Conservation (phyloP, 2,797 vertebrate genomes). For the Podargus strigoides region DNA sequence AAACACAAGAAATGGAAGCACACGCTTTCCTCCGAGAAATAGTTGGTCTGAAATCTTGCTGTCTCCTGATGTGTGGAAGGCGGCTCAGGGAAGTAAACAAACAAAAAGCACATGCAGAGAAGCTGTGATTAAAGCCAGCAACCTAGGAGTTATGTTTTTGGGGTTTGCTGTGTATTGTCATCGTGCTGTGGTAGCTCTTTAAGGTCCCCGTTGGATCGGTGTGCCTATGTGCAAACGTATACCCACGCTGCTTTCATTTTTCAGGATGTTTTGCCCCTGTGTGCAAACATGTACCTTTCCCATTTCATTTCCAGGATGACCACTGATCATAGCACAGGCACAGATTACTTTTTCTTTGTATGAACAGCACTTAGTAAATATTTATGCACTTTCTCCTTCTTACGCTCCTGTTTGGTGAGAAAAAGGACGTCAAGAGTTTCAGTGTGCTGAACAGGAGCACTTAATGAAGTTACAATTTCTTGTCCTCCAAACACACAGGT, state of each 20-base stretch:
- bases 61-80: conserved; percentile 37
- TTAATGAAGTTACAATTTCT: not conserved
- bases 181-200: not conserved
- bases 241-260: not conserved
- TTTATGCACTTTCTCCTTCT: not conserved
- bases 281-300: not conserved
- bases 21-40: not conserved
- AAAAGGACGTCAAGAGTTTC: not conserved
- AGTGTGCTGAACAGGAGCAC: not conserved
- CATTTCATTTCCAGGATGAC: not conserved
- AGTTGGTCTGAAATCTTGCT: conserved; percentile 6
- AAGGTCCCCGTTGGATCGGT: not conserved
- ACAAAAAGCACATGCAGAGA: conserved; percentile 9
- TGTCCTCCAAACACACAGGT: not conserved
- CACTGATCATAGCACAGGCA: not conserved
- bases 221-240: fast-evolving
- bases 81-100: conserved; percentile 25
- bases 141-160: conserved; percentile 51
- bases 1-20: not conserved
- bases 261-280: not conserved
- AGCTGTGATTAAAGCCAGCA: conserved; percentile 58
- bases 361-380: fast-evolving
- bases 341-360: not conserved
- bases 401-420: not conserved
- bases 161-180: not conserved